These are phyloP conservation scores for Eupsilia transversa DNA, from an alignment of 2,888 invertebrate species.

Conservation along the genomic window DNA sequence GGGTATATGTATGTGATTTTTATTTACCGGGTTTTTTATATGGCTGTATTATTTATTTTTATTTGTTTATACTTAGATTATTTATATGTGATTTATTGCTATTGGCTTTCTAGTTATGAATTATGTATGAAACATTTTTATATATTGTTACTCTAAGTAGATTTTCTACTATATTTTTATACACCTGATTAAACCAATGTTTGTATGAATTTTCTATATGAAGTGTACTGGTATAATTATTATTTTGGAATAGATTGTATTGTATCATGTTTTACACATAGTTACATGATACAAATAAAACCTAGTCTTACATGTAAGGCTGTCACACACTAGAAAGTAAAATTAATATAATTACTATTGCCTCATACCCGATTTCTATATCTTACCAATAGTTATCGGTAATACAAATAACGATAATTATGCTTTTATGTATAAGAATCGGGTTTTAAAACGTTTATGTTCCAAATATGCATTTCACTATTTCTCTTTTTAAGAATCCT, in stretches of 20 bases:
- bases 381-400: neutral
- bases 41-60: conserved; percentile 54
- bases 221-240: conserved; percentile 21
- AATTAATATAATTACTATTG: conserved; percentile 21
- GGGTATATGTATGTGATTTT: conserved; percentile 52
- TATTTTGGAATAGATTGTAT: conserved; percentile 7
- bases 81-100: conserved; percentile 26
- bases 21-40: conserved; percentile 53
- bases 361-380: conserved; percentile 16
- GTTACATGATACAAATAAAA: neutral
- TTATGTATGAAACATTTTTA: conserved; percentile 45
- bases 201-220: conserved; percentile 49
- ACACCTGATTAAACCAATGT: conserved; percentile 42
- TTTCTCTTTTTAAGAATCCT: conserved; percentile 69
- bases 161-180: conserved; percentile 65
- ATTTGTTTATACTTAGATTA: conserved; percentile 28
- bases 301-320: neutral
- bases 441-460: conserved; percentile 27
- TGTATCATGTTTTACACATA: conserved; percentile 6
- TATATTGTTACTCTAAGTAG: conserved; percentile 59
- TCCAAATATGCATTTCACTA: conserved; percentile 63
- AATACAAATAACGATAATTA: neutral
- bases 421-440: neutral
- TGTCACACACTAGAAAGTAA: conserved; percentile 26
- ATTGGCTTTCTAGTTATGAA: conserved; percentile 31